Evolutionary conservation across 2,113 vertebrate genomes (phyloP), one percentile per base, ranked within the genome.

Genomic region (Myotis lucifugus): DNA sequence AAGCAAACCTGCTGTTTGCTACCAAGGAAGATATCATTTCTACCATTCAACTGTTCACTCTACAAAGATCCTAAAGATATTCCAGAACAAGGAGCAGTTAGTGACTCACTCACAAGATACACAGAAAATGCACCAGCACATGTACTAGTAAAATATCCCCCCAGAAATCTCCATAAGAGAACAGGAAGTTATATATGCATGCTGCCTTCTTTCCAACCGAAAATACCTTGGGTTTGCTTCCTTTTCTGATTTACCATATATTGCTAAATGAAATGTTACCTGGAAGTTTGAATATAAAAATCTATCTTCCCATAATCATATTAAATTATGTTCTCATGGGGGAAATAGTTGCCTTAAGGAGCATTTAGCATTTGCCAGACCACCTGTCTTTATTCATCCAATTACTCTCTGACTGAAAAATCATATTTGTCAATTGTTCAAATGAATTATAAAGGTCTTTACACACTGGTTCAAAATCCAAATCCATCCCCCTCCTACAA

Each of bases 21-120:
- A 56, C 3, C 73, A 34, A 87, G 12, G 27, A 46, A 77, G 27
- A 50, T 14, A 81, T 6, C 40, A 25, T 64, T 79, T 72, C 40
- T n/a, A 72, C 17, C 29, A 32, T 82, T 88, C 81, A 85, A 70
- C 14, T 52, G 17, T 52, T 90, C 10, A 19, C 21, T 54, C 27
- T 32, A 82, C 18, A 90, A 81, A 77, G 25, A 92, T 88, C 48
- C 56, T 77, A 52, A 91, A 92, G 67, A 59, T 64, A 78, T 52
- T 64, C 21, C 29, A 85, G 32, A 92, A 66, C 32, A 72, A 81
- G 76, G 8, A 83, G 10, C 32, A 82, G 19, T 46, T 61, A 79
- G 42, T n/a, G 37, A 52, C 25, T 93, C 21, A 19, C 34, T 23
- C 50, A 82, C 8, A 82, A 88, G 17, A 61, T 15, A 79, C 4